Evolutionary conservation across 2,888 invertebrate species (phyloP).

Genomic region (Xestia c-nigrum): DNA sequence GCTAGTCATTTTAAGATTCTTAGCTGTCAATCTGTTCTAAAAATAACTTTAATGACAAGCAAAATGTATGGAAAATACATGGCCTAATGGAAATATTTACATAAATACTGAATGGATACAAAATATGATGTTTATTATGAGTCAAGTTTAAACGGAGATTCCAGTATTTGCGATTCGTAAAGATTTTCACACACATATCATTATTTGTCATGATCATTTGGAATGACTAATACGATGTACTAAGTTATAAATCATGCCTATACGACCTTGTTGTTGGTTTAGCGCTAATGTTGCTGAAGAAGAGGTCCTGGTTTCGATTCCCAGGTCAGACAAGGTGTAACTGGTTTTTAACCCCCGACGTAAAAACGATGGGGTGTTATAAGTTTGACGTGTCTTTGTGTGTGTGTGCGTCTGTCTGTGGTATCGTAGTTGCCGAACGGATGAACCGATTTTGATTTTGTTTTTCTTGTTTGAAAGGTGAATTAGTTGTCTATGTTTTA

Average conservation of each 20-base stretch:
- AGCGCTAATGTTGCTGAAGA: neutral
- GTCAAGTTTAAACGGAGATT: slow-evolving; percentile 33
- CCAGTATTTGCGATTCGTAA: slow-evolving; percentile 7
- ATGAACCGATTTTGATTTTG: too few relatives aligned
- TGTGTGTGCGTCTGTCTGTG: too few relatives aligned
- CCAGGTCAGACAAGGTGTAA: neutral
- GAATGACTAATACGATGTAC: slow-evolving; percentile 21
- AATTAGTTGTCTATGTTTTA: too few relatives aligned
- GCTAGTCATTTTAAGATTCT: slow-evolving; percentile 2
- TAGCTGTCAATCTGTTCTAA: slow-evolving; percentile 9
- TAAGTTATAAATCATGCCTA: neutral
- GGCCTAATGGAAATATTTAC: slow-evolving; percentile 13
- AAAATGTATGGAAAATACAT: slow-evolving; percentile 24
- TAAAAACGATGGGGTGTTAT: too few relatives aligned
- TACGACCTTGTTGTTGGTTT: neutral
- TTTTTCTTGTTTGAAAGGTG: too few relatives aligned
- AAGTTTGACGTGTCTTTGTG: too few relatives aligned
- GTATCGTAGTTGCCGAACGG: too few relatives aligned
- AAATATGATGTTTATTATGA: slow-evolving; percentile 18
- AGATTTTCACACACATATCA: slow-evolving; percentile 12
- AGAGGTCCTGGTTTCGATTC: neutral
- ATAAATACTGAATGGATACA: slow-evolving; percentile 34
- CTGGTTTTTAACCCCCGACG: neutral
- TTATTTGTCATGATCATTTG: neutral
- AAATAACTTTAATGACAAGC: slow-evolving; percentile 30